Base-by-base conservation (phyloP, 1,140 invertebrate species). In the Babylonia areolata region DNA sequence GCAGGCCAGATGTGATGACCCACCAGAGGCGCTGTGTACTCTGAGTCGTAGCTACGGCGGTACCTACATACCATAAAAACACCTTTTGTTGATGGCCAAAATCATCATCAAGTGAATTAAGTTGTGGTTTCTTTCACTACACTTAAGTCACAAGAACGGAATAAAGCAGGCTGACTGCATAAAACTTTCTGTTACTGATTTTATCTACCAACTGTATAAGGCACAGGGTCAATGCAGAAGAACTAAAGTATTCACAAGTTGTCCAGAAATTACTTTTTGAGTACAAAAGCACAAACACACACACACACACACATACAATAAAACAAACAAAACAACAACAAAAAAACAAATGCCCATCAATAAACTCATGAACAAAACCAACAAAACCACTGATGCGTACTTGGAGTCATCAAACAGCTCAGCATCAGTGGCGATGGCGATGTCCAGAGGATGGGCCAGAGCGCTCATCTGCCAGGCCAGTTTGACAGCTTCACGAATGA, bases 1-100 rank as follows among this genome's bases (percentile, higher is more conserved):
- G 90, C 89, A 28, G 94, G 93, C 93, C 93, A 95, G 89, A 95
- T 91, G 85, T 95, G 94, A 84, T 94, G 93, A 90, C 92, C 92
- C 33, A 95, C 93, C 5, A 94, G 89, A 6, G 93, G 93, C 33
- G 94, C 93, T 69, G 92, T 92, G 90, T 93, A 94, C 85, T 95
- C 94, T 20, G 93, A 94, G 89, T 95, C 94, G 87, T 93, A 94
- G 85, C 92, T 94, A 81, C 94, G 92, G n/a, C 94, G 91, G 85
- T 95, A 95, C 81, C 94, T 94, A 84, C 23, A 85, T 82, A 58
- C 42, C 84, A 73, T 3, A 73, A 1, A 82, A 40, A 31, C 42
- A 58, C 15, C 12, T n/a, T n/a, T 40, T 75, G 3, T 40, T 73
- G 11, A 20, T 33, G 69, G 6, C 20, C 46, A 51, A 6, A 51